phyloP scores from a whole-genome alignment of 2,797 vertebrate genomes.

The Aphelocoma californica region DNA sequence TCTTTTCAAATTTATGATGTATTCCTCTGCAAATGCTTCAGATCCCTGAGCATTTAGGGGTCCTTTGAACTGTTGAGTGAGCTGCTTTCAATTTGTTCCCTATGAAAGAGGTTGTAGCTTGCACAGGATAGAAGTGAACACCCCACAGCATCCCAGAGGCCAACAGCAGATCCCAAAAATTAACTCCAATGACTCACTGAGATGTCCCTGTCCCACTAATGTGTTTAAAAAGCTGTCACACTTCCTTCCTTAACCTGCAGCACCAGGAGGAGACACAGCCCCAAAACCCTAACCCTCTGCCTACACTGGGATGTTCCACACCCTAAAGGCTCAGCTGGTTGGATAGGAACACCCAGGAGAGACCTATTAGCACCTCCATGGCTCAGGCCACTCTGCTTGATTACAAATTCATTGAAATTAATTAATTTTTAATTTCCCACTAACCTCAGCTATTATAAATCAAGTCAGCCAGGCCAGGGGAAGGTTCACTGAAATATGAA shows the following conservation, averaged over 20 bases:
- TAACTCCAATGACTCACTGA: neutral
- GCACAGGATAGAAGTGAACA: neutral
- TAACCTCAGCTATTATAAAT: slow-evolving; percentile 74
- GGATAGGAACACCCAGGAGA: slow-evolving; percentile 37
- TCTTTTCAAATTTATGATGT: neutral
- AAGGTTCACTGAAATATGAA: slow-evolving; percentile 58
- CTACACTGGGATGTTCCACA: neutral
- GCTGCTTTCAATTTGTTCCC: neutral
- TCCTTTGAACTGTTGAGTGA: neutral
- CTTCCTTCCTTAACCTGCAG: neutral
- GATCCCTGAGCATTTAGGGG: neutral
- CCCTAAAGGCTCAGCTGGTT: slow-evolving; percentile 51
- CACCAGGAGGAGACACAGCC: neutral
- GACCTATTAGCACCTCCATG: slow-evolving; percentile 66
- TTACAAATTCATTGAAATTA: slow-evolving; percentile 75
- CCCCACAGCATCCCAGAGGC: neutral
- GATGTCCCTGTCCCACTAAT: neutral
- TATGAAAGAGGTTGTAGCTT: neutral
- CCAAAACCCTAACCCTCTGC: slow-evolving; percentile 21
- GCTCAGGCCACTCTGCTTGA: slow-evolving; percentile 54
- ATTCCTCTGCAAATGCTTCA: neutral
- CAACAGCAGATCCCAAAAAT: neutral
- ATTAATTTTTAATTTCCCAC: slow-evolving; percentile 80
- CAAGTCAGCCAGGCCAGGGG: slow-evolving; percentile 59
- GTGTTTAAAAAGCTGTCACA: neutral